Evolutionary conservation across 2,888 invertebrate genomes (phyloP), one percentile per base, ranked within the genome.

Genomic region (Synanthedon andrenaeformis): DNA sequence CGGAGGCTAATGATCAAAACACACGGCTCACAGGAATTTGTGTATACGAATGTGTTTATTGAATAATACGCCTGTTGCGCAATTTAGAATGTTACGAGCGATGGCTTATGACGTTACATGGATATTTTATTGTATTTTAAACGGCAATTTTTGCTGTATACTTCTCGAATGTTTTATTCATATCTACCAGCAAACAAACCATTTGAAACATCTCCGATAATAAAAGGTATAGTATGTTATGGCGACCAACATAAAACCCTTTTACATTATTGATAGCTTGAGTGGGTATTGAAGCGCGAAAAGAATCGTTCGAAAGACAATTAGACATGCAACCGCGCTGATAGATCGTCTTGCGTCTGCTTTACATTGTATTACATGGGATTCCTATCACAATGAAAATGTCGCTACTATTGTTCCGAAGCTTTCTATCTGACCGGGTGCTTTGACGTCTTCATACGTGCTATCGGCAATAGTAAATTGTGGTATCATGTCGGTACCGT

Each of bases 401-500:
- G 74, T 70, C 67, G 70, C 70, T 74, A 72, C 82, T 73, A 85
- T 85, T 84, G 82, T 83, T 80, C 74, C 64, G 63, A 60, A 60
- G 70, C 74, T 70, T 69, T 72, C 66, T 78, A 80, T 81, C 77
- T 72, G 62, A 69, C 69, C 68, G 66, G 73, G 76, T 61, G 70
- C 66, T 74, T 76, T 87, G 86, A 86, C 82, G 77, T 87, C 84
- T 86, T 86, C 81, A 87, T 86, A 77, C 65, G 72, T 70, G 67
- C 73, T 82, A 82, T 84, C 82, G 70, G 70, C 74, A 77, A 76
- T 76, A 78, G 82, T 86, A 82, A 85, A 86, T 85, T 82, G 84
- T 86, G 69, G 83, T 85, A 85, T 82, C 84, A 73, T 82, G 84
- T 82, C 77, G 74, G 81, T 82, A 80, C 72, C 79, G 79, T 81